phyloP scores from a whole-genome alignment of 35 echinoderm and acorn worm genomes.

The Lytechinus variegatus region DNA sequence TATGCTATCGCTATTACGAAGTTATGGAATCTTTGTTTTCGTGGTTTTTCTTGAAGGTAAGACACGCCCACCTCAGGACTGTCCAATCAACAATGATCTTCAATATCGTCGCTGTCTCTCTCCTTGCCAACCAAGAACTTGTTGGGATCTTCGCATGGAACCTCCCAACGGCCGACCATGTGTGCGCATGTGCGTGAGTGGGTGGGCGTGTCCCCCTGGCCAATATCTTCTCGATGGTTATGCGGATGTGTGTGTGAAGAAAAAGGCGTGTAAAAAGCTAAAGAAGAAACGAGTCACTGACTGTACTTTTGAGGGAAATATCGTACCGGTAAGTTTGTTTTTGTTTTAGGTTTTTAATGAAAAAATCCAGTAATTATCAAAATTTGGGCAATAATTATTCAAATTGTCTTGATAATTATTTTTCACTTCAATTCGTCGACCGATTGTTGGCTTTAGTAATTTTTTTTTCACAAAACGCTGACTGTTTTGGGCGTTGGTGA shows the following conservation, averaged over 20 bases:
- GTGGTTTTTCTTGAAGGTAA: background rate
- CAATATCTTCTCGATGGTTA: slow-evolving; percentile 22
- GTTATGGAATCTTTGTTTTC: background rate
- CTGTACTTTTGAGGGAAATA: background rate
- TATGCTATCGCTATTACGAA: no score
- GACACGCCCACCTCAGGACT: background rate
- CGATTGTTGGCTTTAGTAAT: no score
- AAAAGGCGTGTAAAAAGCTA: background rate
- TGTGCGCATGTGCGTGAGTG: slow-evolving; percentile 51
- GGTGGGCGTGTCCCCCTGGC: slow-evolving; percentile 20
- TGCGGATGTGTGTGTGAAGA: slow-evolving; percentile 30
- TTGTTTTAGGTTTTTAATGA: no score
- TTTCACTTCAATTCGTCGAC: no score
- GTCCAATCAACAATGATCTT: slow-evolving; percentile 26
- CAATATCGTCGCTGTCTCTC: background rate
- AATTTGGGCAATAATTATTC: no score
- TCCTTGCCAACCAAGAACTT: background rate
- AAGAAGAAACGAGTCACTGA: background rate
- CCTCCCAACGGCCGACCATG: background rate
- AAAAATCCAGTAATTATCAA: no score
- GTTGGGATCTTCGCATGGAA: background rate
- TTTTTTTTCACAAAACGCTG: no score
- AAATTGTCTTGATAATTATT: no score
- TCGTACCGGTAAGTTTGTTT: slow-evolving; percentile 12
- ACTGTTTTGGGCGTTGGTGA: no score